Evolutionary conservation across 2,113 vertebrate genomes (phyloP).

Genomic region (rat (Rattus norvegicus)): DNA sequence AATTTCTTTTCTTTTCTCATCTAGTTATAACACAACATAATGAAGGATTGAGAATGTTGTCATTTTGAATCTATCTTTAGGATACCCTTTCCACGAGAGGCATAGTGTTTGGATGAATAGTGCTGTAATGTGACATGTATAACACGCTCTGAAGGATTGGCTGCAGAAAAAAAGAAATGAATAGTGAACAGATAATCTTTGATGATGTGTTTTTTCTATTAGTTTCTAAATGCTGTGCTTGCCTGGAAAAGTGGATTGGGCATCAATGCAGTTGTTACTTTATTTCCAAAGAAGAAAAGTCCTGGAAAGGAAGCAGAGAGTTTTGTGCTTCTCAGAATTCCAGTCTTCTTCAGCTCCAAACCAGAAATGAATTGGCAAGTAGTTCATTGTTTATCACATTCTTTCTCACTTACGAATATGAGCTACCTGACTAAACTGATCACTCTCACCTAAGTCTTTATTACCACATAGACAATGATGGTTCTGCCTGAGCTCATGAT

Average conservation of each 20-base stretch:
- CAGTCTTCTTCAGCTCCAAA: slow-evolving; percentile 51
- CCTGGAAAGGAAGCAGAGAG: slow-evolving; percentile 52
- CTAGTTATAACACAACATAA: background rate
- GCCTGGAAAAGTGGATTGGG: slow-evolving; percentile 65
- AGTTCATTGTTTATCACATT: background rate
- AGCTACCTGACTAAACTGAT: background rate
- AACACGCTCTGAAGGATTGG: background rate
- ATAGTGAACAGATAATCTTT: background rate
- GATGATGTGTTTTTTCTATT: background rate
- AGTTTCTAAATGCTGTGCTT: slow-evolving; percentile 58
- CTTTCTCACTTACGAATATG: background rate
- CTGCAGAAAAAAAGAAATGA: background rate
- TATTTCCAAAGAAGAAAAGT: slow-evolving; percentile 14
- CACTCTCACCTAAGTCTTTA: background rate
- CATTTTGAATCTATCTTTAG: background rate
- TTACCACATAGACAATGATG: background rate
- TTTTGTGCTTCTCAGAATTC: slow-evolving; percentile 68
- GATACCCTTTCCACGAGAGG: background rate
- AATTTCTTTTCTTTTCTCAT: background rate
- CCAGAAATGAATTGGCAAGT: slow-evolving; percentile 59
- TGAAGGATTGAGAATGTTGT: background rate
- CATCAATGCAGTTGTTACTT: slow-evolving; percentile 68
- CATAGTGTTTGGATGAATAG: background rate
- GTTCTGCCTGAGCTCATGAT: background rate
- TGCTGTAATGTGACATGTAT: background rate